phyloP scores from a whole-genome alignment of 1,140 invertebrate species.

The Octopus sinensis region DNA sequence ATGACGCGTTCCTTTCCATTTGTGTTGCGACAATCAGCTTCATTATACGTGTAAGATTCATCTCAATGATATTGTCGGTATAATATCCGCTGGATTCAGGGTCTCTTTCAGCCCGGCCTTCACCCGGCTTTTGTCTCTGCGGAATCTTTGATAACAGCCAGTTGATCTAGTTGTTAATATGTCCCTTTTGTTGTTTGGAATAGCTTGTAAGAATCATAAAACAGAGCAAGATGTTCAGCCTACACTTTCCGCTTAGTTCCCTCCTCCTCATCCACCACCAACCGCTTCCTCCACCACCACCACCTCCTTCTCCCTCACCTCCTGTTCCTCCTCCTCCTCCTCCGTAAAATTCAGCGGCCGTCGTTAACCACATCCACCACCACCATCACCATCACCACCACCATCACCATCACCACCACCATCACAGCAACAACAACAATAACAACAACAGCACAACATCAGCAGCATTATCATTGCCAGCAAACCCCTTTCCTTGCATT shows the following conservation, averaged over 20 bases:
- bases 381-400: not conserved
- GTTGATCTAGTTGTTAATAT: not conserved
- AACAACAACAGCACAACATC: no score
- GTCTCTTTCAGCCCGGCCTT: not conserved
- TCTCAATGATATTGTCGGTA: slow-evolving; percentile 3
- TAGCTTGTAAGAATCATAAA: slow-evolving; percentile 1
- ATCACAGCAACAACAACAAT: no score
- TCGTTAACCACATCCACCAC: not conserved
- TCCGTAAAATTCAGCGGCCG: not conserved
- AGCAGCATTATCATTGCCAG: no score
- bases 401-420: not conserved
- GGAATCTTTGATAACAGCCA: not conserved
- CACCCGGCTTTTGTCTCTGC: slow-evolving; percentile 5
- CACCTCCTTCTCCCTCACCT: not conserved
- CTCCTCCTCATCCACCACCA: not conserved
- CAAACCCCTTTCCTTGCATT: no score
- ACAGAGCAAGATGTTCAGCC: not conserved
- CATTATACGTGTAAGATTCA: slow-evolving; percentile 6
- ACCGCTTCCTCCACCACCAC: not conserved
- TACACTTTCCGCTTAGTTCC: no score
- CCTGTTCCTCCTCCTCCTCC: not conserved
- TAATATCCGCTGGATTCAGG: slow-evolving; percentile 9
- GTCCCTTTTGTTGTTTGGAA: not conserved
- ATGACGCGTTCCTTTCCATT: not conserved
- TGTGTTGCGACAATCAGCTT: not conserved